phyloP scores from a whole-genome alignment of 2,888 invertebrate genomes.

The Nephrocerus scutellatus region DNA sequence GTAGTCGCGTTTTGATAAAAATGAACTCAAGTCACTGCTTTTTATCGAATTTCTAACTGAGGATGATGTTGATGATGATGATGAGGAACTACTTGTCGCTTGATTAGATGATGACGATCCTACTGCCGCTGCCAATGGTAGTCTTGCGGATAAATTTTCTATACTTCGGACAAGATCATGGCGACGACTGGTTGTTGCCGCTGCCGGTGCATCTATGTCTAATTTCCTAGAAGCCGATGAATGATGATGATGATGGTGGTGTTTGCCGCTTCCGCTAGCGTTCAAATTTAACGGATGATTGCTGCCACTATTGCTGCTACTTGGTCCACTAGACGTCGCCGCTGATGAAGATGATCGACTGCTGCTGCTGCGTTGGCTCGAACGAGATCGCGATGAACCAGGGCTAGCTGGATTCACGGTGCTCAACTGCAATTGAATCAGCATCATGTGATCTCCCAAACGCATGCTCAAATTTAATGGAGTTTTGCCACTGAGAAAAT shows the following conservation, averaged over 20 bases:
- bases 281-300: too few species aligned
- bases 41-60: constrained; percentile 24
- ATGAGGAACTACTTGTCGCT: constrained; percentile 11
- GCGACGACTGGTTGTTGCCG: constrained; percentile 14
- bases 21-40: constrained; percentile 34
- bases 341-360: constrained; percentile 5
- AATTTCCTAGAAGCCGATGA: constrained; percentile 17
- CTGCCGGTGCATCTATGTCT: constrained; percentile 18
- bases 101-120: constrained; percentile 5
- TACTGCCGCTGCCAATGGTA: constrained; percentile 15
- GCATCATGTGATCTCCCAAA: constrained; percentile 95
- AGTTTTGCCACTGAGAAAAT: constrained; percentile 90
- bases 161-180: constrained; percentile 6
- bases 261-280: too few species aligned
- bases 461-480: constrained; percentile 92
- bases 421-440: constrained; percentile 89
- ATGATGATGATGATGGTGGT: constrained; percentile 34
- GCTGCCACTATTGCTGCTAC: constrained; percentile 9
- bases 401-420: constrained; percentile 62
- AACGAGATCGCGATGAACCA: constrained; percentile 25
- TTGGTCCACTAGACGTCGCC: constrained; percentile 3
- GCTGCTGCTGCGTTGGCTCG: constrained; percentile 33
- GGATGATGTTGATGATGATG: constrained; percentile 13
- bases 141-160: constrained; percentile 10
- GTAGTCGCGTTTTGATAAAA: constrained; percentile 38